These are phyloP conservation scores for Oreortyx pictus DNA, from an alignment of 2,797 vertebrate genomes.

Conservation along the genomic window DNA sequence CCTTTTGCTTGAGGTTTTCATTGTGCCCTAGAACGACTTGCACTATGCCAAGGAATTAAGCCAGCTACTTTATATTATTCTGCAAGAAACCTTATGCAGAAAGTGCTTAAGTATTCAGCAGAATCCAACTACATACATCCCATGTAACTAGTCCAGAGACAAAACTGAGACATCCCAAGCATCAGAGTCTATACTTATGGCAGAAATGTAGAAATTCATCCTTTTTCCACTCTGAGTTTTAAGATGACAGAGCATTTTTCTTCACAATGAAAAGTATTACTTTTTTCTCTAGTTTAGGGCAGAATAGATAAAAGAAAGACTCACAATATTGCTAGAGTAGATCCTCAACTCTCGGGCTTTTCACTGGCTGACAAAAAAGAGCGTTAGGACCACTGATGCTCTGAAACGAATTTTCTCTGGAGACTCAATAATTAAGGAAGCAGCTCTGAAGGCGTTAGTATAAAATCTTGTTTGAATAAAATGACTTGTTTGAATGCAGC, in stretches of 20 bases:
- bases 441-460: background rate
- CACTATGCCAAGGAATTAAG: background rate
- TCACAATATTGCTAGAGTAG: background rate
- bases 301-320: background rate
- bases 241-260: background rate
- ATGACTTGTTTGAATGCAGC: conserved; percentile 24
- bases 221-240: background rate
- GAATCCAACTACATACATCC: background rate
- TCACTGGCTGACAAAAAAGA: background rate
- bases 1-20: background rate
- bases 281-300: background rate
- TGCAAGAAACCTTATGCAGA: background rate
- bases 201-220: background rate
- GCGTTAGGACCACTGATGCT: background rate
- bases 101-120: background rate
- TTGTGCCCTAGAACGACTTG: rapidly evolving
- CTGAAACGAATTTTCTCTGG: background rate
- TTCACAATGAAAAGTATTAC: background rate
- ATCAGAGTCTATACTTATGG: rapidly evolving
- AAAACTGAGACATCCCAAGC: background rate
- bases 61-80: background rate
- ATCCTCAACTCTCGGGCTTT: background rate
- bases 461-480: background rate
- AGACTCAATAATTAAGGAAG: background rate
- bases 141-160: background rate